phyloP scores from a whole-genome alignment of 2,888 invertebrate species.

The Lasioglossum vierecki region DNA sequence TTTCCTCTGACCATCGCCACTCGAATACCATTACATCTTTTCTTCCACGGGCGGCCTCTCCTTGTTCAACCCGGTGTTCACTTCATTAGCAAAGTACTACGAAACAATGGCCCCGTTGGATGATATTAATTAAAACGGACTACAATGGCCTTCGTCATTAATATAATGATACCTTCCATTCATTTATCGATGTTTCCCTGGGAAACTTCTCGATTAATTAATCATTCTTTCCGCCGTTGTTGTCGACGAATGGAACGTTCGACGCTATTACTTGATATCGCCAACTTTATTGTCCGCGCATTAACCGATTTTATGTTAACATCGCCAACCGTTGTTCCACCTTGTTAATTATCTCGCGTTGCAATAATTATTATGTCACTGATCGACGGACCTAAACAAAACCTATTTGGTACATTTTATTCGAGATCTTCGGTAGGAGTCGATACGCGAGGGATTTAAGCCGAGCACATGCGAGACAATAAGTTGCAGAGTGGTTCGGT shows the following conservation, averaged over 20 bases:
- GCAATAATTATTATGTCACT: neutral
- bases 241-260: neutral
- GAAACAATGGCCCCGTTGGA: conserved; percentile 6
- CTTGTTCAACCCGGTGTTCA: neutral
- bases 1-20: neutral
- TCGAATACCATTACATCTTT: conserved; percentile 26
- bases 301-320: neutral
- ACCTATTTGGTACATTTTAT: too few species aligned
- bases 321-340: neutral
- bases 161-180: neutral
- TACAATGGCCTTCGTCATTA: neutral
- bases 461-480: neutral
- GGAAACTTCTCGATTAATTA: neutral
- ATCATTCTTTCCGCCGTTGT: neutral
- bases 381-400: neutral
- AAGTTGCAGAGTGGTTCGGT: neutral
- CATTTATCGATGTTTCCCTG: neutral
- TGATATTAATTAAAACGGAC: conserved; percentile 25
- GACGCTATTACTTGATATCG: neutral
- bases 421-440: neutral
- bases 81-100: neutral
- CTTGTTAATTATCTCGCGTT: neutral
- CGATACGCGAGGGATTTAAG: neutral
- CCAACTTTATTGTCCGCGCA: neutral
- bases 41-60: neutral